Evolutionary conservation across 2,797 vertebrate species (phyloP).

Genomic region (Cuniculus paca): DNA sequence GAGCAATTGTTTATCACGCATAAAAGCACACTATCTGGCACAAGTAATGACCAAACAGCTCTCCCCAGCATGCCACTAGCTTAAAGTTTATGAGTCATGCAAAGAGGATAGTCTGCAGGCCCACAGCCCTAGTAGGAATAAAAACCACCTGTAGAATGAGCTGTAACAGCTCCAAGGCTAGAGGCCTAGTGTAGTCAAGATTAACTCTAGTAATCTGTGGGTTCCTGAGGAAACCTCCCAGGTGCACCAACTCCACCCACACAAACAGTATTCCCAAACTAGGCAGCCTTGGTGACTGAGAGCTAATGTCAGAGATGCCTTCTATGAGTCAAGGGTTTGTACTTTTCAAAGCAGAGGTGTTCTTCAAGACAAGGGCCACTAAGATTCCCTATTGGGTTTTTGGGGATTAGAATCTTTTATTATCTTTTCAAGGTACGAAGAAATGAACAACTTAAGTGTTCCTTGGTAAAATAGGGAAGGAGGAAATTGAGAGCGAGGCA

Average conservation of each 20-base stretch:
- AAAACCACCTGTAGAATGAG: background rate
- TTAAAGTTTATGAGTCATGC: background rate
- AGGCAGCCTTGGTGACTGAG: background rate
- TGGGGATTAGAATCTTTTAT: background rate
- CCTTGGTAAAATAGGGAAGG: background rate
- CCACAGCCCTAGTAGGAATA: background rate
- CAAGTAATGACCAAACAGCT: background rate
- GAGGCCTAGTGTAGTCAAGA: background rate
- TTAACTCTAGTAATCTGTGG: background rate
- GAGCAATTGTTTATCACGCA: background rate
- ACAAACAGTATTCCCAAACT: background rate
- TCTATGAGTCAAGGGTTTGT: background rate
- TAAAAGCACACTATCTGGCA: slow-evolving; percentile 42
- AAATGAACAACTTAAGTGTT: slow-evolving; percentile 29
- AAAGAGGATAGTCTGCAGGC: background rate
- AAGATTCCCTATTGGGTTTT: background rate
- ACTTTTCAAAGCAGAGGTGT: slow-evolving; percentile 26
- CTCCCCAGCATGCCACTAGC: slow-evolving; percentile 1
- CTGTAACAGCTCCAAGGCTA: background rate
- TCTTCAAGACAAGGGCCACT: background rate
- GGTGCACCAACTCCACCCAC: background rate
- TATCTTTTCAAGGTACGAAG: background rate
- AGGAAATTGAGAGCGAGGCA: slow-evolving; percentile 4
- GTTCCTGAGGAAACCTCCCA: background rate
- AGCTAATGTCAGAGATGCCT: background rate